Conservation (phyloP, 1,140 invertebrate species). For the Gonatopus flavifemur region DNA sequence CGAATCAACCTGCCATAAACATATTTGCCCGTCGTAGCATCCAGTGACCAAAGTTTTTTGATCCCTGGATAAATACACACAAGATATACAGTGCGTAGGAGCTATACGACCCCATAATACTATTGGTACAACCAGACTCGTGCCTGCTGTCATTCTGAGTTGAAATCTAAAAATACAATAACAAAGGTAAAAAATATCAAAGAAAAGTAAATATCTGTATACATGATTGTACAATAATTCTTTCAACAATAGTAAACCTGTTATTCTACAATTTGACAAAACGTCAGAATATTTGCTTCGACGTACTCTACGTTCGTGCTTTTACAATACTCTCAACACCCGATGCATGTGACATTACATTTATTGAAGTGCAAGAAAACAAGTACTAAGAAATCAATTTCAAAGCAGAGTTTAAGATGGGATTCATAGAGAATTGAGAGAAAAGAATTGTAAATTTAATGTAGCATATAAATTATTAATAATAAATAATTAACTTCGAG, state of each 20-base stretch:
- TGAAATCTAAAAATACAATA: slow-evolving; percentile 31
- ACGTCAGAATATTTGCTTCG: not conserved
- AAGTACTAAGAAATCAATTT: not conserved
- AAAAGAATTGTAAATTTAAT: slow-evolving; percentile 2
- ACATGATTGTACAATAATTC: not conserved
- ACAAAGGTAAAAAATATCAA: slow-evolving; percentile 4
- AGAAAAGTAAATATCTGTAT: not conserved
- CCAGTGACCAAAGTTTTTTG: slow-evolving; percentile 93
- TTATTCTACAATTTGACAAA: not conserved
- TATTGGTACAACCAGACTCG: slow-evolving; percentile 93
- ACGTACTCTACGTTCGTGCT: too few species aligned
- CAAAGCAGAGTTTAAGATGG: not conserved
- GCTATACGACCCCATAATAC: slow-evolving; percentile 95
- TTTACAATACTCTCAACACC: too few species aligned
- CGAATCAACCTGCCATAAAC: slow-evolving; percentile 92
- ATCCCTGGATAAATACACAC: slow-evolving; percentile 88
- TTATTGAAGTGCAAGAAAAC: not conserved
- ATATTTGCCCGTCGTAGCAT: slow-evolving; percentile 97
- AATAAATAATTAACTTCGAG: slow-evolving; percentile 29
- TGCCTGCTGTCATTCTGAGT: slow-evolving; percentile 70
- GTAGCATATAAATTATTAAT: slow-evolving; percentile 11
- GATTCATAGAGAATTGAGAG: not conserved
- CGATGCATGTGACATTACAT: too few species aligned
- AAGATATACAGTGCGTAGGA: slow-evolving; percentile 95
- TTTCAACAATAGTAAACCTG: not conserved